Conservation (phyloP, 2,888 invertebrate genomes). For the Eulithis testata region DNA sequence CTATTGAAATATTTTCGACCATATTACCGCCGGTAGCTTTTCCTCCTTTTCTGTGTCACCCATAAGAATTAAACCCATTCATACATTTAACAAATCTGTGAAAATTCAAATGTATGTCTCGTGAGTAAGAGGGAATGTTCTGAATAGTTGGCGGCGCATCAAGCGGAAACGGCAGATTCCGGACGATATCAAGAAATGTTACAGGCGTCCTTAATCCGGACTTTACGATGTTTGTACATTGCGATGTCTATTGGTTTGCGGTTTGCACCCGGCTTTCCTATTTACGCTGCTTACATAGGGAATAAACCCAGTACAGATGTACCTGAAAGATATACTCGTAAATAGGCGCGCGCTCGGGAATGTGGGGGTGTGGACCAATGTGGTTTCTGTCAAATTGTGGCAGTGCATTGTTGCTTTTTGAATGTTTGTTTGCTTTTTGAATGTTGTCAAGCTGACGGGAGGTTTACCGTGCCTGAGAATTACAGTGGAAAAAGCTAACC, state of each 20-base stretch:
- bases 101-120: neutral
- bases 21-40: constrained; percentile 6
- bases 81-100: neutral
- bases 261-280: constrained; percentile 23
- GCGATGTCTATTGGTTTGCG: constrained; percentile 11
- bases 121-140: constrained; percentile 20
- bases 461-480: too few species aligned
- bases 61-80: too few species aligned
- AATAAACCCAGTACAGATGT: too few species aligned
- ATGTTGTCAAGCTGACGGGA: too few species aligned
- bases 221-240: constrained; percentile 32
- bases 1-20: constrained; percentile 2
- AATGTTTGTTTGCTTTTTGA: too few species aligned
- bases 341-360: too few species aligned
- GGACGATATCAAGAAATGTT: constrained; percentile 20
- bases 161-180: constrained; percentile 24
- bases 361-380: too few species aligned
- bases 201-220: constrained; percentile 23
- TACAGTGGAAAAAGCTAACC: too few species aligned
- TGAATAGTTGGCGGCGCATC: constrained; percentile 27
- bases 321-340: too few species aligned
- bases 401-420: too few species aligned
- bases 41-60: constrained; percentile 11
- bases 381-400: too few species aligned
- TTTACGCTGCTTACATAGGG: neutral